Base-by-base conservation (phyloP, 1,140 invertebrate species). In the Oppia nitens region DNA sequence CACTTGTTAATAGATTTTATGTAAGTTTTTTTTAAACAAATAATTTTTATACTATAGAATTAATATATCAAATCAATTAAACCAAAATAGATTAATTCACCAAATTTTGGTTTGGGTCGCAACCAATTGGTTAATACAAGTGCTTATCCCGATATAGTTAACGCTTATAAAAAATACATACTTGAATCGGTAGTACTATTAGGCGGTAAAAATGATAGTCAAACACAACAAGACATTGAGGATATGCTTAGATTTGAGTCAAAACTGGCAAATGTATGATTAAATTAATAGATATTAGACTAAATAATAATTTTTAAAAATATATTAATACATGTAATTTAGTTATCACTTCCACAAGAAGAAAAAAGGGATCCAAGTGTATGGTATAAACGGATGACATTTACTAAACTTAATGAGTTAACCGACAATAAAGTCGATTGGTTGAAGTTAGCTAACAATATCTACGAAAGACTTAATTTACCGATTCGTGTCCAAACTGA, bases 111-210 rank as follows among this genome's bases (percentile, higher is more conserved):
- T 23, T 24, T 57, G 47, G 40, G 40, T 55, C 9, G 26, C 40
- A 57, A 57, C 9, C 49, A 57, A 4, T 56, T 57, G 40, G 9
- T 26, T 48, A 25, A 57, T 27, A 9, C 21, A 17, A 17, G 14
- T 55, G 21, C 6, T 4, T 21, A 53, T 9, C 20, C 52, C 9
- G 23, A 57, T 14, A 11, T 57, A 12, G 68, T 75, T 11, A 55
- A 67, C 47, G 73, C 73, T 12, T 76, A 75, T 57, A 74, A 70
- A 48, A 68, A 75, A 67, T 65, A 75, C 1, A 76, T 77, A 72
- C 69, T 72, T 0, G 84, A 47, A 12, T n/a, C 32, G n/a, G 57
- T 27, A 26, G 17, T 28, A 29, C 12, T 59, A 1, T 9, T 60
- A 17, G 11, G 29, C 29, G 9, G 6, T 50, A 40, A 55, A 21